Evolutionary conservation across 1,140 invertebrate genomes (phyloP).

Genomic region (Stratiolaelaps scimitus): DNA sequence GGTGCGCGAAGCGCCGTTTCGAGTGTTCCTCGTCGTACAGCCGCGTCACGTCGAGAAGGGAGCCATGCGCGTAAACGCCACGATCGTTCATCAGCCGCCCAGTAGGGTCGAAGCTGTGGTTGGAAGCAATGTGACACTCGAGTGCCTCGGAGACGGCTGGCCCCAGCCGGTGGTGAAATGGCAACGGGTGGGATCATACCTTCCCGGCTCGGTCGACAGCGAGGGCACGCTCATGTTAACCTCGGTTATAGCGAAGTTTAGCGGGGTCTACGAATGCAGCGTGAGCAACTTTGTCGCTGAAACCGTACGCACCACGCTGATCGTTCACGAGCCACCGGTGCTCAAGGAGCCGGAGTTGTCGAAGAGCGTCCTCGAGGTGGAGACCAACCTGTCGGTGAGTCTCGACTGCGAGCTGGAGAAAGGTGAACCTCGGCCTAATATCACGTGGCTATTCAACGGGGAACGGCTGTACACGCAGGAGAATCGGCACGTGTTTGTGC

Average conservation of each 20-base stretch:
- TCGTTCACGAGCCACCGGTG: constrained; percentile 3
- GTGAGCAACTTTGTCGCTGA: constrained; percentile 3
- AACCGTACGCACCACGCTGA: neutral
- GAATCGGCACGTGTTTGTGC: neutral
- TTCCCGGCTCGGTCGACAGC: neutral
- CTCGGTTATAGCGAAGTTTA: neutral
- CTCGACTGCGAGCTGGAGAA: constrained; percentile 2
- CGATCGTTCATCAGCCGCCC: constrained; percentile 4
- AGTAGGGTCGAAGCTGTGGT: neutral
- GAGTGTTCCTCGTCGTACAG: constrained; percentile 1
- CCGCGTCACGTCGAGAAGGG: neutral
- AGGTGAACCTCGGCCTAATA: constrained; percentile 19
- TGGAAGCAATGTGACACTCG: constrained; percentile 8
- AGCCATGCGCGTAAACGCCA: constrained; percentile 5
- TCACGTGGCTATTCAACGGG: constrained; percentile 17
- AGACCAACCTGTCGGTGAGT: neutral
- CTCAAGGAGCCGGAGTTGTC: constrained; percentile 1
- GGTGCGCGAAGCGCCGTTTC: constrained; percentile 4
- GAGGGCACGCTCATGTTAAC: neutral
- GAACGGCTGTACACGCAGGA: neutral
- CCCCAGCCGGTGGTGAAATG: neutral
- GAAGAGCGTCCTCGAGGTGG: neutral
- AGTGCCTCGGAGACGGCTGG: constrained; percentile 7
- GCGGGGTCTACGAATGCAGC: neutral
- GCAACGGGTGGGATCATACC: constrained; percentile 8